phyloP scores from a whole-genome alignment of 2,797 vertebrate genomes.

The Sus cebifrons region DNA sequence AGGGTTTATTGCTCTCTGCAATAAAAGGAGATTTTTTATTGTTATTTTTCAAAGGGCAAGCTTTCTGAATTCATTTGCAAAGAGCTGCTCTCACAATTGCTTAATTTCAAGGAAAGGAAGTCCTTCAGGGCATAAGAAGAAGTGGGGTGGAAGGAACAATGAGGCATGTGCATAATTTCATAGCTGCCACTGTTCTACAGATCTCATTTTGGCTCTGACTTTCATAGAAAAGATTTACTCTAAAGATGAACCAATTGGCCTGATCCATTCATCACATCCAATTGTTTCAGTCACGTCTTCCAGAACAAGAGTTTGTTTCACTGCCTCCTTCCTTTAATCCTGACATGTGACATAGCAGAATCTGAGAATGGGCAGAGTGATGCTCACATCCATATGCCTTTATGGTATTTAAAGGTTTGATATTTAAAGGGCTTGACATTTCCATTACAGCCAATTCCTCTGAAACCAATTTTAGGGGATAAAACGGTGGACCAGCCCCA shows the following conservation, averaged over 20 bases:
- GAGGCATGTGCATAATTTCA: not conserved
- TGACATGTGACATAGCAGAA: constrained; percentile 22
- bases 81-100: not conserved
- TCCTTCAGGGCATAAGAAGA: not conserved
- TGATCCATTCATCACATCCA: not conserved
- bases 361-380: constrained; percentile 71
- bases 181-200: not conserved
- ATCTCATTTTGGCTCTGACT: not conserved
- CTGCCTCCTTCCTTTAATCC: constrained; percentile 24
- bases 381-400: constrained; percentile 83
- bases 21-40: not conserved
- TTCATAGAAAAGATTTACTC: constrained; percentile 11
- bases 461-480: constrained; percentile 80
- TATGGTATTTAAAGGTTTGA: constrained; percentile 87
- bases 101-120: constrained; percentile 60
- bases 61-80: constrained; percentile 59
- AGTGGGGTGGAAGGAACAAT: constrained; percentile 27
- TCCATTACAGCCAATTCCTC: constrained; percentile 88
- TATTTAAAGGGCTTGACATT: constrained; percentile 89
- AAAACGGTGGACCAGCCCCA: constrained; percentile 59
- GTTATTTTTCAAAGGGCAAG: constrained; percentile 32
- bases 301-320: constrained; percentile 59
- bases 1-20: not conserved
- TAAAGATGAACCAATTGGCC: not conserved
- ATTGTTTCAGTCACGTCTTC: constrained; percentile 41